Conservation (phyloP, 2,113 vertebrate species). For the Pionites leucogaster region DNA sequence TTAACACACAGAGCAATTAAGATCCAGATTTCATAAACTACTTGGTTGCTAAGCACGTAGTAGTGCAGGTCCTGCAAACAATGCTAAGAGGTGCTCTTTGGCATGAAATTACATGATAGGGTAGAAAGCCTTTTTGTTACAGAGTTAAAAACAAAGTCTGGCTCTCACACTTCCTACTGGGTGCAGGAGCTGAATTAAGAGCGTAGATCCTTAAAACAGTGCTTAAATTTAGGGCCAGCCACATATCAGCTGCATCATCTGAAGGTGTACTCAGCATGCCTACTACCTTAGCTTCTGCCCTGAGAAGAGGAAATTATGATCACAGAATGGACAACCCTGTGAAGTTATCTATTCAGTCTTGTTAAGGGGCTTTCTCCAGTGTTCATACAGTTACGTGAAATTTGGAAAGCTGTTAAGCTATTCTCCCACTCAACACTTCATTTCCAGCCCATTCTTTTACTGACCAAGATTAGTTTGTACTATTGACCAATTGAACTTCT, state of each 20-base stretch:
- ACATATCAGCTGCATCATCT: neutral
- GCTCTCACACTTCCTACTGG: neutral
- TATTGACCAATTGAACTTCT: neutral
- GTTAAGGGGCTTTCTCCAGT: neutral
- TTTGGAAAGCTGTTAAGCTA: neutral
- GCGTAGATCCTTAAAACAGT: neutral
- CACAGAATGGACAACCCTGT: rapidly evolving
- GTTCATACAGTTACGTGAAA: neutral
- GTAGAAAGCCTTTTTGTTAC: neutral
- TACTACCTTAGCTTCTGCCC: neutral
- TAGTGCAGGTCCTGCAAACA: neutral
- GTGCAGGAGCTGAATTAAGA: neutral
- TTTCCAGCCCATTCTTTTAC: neutral
- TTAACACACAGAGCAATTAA: neutral
- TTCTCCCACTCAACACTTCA: neutral
- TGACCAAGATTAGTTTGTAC: neutral
- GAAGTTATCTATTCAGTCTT: neutral
- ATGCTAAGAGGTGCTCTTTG: neutral
- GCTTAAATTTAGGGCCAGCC: neutral
- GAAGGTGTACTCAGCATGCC: neutral
- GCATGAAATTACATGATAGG: neutral
- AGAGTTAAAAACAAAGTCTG: neutral
- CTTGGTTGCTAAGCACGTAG: neutral
- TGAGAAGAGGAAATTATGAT: neutral
- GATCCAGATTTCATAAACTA: neutral